Conservation (phyloP, 2,888 invertebrate species). For the Drosophila mulleri region DNA sequence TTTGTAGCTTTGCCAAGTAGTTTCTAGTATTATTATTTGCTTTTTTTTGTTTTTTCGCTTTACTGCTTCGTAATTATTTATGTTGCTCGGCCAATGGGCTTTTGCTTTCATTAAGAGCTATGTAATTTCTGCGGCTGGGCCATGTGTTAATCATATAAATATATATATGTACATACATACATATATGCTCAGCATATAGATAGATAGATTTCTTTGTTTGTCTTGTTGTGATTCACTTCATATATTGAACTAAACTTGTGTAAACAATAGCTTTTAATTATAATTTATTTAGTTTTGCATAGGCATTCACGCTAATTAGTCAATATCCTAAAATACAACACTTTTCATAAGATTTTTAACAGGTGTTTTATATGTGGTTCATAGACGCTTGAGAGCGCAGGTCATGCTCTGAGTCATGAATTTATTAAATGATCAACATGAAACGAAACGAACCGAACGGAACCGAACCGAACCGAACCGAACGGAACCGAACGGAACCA, state of each 20-base stretch:
- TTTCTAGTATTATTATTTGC: conserved; percentile 17
- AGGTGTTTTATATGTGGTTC: background rate
- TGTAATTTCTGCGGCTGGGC: conserved; percentile 55
- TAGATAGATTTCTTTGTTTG: conserved; percentile 5
- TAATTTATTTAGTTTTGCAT: background rate
- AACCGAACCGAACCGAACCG: background rate
- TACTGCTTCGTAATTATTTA: conserved; percentile 62
- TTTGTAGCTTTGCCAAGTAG: conserved; percentile 55
- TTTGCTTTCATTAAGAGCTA: conserved; percentile 47
- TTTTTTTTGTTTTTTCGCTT: conserved; percentile 26
- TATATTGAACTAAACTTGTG: background rate
- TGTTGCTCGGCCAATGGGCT: conserved; percentile 35
- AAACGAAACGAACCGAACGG: background rate
- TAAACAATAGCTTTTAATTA: conserved; percentile 13
- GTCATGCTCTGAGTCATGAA: background rate
- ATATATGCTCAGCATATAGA: background rate
- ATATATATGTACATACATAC: background rate
- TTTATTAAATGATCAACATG: background rate
- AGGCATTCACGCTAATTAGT: background rate
- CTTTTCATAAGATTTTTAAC: background rate
- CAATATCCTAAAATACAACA: background rate
- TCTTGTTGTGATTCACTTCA: conserved; percentile 28
- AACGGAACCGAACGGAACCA: background rate
- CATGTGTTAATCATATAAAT: conserved; percentile 61
- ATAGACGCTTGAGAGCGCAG: background rate